Evolutionary conservation across 1,140 invertebrate genomes (phyloP).

Genomic region (Coenobita brevimanus): DNA sequence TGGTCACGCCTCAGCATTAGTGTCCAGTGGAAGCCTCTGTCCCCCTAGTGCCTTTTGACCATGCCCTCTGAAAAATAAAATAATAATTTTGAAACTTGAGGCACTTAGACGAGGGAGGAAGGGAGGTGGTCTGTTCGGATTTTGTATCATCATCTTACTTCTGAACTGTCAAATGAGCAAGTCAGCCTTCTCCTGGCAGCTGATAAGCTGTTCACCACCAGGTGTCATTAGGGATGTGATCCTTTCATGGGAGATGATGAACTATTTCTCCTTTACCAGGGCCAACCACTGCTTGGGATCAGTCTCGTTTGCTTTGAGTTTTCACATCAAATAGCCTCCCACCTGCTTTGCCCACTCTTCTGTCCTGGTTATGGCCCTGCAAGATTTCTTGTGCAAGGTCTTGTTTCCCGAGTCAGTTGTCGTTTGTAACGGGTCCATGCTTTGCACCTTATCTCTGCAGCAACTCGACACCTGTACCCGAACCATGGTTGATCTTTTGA

Average conservation of each 20-base stretch:
- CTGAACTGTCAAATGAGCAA: neutral
- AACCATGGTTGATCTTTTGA: neutral
- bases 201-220: neutral
- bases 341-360: neutral
- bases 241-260: neutral
- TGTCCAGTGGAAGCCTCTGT: too few relatives aligned
- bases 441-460: neutral
- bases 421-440: neutral
- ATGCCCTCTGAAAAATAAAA: too few relatives aligned
- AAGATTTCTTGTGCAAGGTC: neutral
- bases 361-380: neutral
- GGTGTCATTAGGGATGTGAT: neutral
- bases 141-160: neutral
- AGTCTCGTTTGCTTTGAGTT: neutral
- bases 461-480: neutral
- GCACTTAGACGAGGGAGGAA: too few relatives aligned
- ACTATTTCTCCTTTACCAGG: neutral
- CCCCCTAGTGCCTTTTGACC: too few relatives aligned
- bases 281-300: neutral
- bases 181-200: too few relatives aligned
- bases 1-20: too few relatives aligned
- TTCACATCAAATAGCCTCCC: neutral
- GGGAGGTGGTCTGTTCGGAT: neutral
- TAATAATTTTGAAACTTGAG: too few relatives aligned
- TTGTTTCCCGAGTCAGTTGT: neutral